Percentiles rank a stretch among this genome's conserved stretches.
phyloP scores from a whole-genome alignment of 1,140 invertebrate species.

The Euwallacea similis region DNA sequence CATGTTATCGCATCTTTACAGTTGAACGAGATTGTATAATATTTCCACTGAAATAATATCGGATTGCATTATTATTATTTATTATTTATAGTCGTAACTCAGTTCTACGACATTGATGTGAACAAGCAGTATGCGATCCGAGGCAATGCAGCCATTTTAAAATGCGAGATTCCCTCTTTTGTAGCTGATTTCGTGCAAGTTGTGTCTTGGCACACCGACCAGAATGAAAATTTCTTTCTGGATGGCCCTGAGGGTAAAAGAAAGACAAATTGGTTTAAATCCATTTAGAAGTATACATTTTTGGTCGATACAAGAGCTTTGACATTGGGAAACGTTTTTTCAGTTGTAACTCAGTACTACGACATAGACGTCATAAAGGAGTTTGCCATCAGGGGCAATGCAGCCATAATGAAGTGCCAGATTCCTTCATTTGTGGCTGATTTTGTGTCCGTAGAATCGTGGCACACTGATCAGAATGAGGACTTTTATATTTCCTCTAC shows the following conservation, averaged over 20 bases:
- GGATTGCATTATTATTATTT: not conserved
- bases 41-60: slow-evolving; percentile 1
- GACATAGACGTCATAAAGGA: slow-evolving; percentile 88
- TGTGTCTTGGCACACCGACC: slow-evolving; percentile 83
- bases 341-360: slow-evolving; percentile 84
- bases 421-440: slow-evolving; percentile 91
- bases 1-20: slow-evolving; percentile 2
- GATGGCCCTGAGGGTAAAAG: slow-evolving; percentile 64
- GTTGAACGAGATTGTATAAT: slow-evolving; percentile 6
- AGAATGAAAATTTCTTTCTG: slow-evolving; percentile 69
- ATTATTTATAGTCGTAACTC: slow-evolving; percentile 71
- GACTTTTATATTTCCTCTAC: slow-evolving; percentile 63
- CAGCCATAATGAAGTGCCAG: slow-evolving; percentile 87
- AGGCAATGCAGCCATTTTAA: slow-evolving; percentile 87
- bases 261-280: not conserved
- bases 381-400: slow-evolving; percentile 87
- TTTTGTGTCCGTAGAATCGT: slow-evolving; percentile 85
- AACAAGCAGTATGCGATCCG: slow-evolving; percentile 90
- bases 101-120: slow-evolving; percentile 84
- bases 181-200: slow-evolving; percentile 90
- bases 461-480: slow-evolving; percentile 79
- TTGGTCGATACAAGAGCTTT: slow-evolving; percentile 30
- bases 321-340: slow-evolving; percentile 34
- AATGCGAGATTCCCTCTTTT: slow-evolving; percentile 90
- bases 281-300: no score